Evolutionary conservation across 2,797 vertebrate genomes (phyloP).

Genomic region (Enteromius treurensis): DNA sequence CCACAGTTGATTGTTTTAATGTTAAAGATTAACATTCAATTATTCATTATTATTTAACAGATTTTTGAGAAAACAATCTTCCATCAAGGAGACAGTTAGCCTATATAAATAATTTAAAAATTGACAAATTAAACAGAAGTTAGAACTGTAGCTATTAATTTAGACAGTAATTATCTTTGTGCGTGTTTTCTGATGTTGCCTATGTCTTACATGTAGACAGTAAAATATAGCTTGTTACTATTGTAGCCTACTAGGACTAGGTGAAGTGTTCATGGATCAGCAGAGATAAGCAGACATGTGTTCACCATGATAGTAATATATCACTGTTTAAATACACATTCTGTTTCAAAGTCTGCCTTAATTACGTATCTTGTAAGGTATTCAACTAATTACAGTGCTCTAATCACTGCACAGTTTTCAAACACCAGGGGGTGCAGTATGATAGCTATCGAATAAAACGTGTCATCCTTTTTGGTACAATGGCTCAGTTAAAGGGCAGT

Average conservation of each 20-base stretch:
- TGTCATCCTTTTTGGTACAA: not conserved
- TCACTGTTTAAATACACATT: not conserved
- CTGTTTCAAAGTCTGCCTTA: not conserved
- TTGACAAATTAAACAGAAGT: not conserved
- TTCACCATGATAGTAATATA: not conserved
- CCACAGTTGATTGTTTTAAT: not conserved
- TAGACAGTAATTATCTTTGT: not conserved
- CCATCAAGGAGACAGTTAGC: too few relatives aligned
- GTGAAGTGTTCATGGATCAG: conserved; percentile 2
- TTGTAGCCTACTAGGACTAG: not conserved
- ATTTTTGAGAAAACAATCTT: too few relatives aligned
- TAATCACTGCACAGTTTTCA: not conserved
- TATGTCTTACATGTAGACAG: not conserved
- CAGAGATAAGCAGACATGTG: not conserved
- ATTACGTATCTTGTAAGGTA: not conserved
- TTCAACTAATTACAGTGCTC: not conserved
- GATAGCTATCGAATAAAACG: conserved; percentile 1
- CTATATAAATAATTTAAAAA: too few relatives aligned
- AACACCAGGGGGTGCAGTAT: conserved; percentile 44
- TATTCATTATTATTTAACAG: not conserved
- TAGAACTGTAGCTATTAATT: not conserved
- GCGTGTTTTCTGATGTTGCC: not conserved
- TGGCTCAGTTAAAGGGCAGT: not conserved
- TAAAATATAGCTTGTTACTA: not conserved
- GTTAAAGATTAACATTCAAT: not conserved